Evolutionary conservation across 2,888 invertebrate genomes (phyloP).

Genomic region (Microplitis deprimator): DNA sequence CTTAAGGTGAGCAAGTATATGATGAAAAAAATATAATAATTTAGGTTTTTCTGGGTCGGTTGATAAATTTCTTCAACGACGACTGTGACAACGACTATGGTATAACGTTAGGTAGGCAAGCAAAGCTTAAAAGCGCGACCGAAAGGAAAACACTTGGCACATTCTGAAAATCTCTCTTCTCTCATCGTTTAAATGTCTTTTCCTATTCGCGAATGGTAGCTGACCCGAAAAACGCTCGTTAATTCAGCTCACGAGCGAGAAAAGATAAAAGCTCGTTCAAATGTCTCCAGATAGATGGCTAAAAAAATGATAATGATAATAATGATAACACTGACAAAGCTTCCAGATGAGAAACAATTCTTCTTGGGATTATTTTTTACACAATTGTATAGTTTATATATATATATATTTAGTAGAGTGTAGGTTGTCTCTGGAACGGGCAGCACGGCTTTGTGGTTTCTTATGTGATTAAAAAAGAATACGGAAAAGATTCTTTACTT

Average conservation of each 20-base stretch:
- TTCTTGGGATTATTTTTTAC: neutral
- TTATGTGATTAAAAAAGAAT: neutral
- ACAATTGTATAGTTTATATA: neutral
- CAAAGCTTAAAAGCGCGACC: constrained; percentile 31
- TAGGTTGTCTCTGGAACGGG: neutral
- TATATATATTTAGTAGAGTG: constrained; percentile 8
- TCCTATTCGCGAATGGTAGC: constrained; percentile 53
- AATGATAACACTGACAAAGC: constrained; percentile 4
- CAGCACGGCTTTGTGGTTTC: neutral
- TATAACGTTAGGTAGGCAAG: neutral
- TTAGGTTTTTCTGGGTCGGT: constrained; percentile 25
- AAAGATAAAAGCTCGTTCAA: constrained; percentile 31
- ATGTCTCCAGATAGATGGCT: constrained; percentile 15
- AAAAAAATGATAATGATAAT: neutral
- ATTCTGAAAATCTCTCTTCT: constrained; percentile 29
- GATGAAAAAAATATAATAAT: neutral
- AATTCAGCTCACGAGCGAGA: constrained; percentile 34
- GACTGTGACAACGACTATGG: neutral
- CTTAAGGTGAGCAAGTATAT: neutral
- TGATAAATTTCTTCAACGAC: constrained; percentile 30
- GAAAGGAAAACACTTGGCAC: constrained; percentile 38
- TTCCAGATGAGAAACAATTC: neutral
- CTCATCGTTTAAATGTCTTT: constrained; percentile 40
- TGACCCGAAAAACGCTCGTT: constrained; percentile 58
- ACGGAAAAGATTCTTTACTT: neutral